Conservation (phyloP, 2,113 vertebrate species). For the Cavia aperea region DNA sequence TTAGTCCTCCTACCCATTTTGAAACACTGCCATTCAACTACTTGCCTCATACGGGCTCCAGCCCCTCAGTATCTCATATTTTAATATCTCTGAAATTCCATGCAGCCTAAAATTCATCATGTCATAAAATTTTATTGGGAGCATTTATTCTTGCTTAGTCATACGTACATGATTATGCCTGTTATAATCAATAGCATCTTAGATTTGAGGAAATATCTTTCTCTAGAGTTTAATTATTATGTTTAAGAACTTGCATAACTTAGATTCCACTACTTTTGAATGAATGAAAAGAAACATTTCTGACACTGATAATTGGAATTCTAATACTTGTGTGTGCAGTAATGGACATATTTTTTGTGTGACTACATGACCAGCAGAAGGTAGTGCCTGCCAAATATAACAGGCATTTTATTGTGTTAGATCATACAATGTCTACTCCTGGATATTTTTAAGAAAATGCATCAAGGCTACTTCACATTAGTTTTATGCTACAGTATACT, state of each 20-base stretch:
- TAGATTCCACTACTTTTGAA: background rate
- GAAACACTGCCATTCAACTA: background rate
- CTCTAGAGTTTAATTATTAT: constrained; percentile 7
- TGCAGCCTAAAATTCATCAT: constrained; percentile 20
- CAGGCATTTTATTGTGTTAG: background rate
- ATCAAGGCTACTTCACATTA: background rate
- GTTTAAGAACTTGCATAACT: constrained; percentile 4
- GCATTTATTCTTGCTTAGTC: constrained; percentile 17
- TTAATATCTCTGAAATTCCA: background rate
- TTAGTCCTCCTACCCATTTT: background rate
- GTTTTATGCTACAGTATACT: background rate
- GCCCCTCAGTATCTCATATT: background rate
- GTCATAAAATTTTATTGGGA: constrained; percentile 26
- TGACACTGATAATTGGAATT: constrained; percentile 3
- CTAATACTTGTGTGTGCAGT: background rate
- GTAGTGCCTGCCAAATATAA: background rate
- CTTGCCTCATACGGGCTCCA: background rate
- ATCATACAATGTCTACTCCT: background rate
- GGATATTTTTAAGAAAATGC: constrained; percentile 17
- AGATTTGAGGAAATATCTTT: background rate
- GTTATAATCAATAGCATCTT: background rate
- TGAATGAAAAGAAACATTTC: background rate
- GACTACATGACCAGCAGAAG: background rate
- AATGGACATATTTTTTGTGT: constrained; percentile 7
- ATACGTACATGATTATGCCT: background rate